Evolutionary conservation across 2,888 invertebrate genomes (phyloP).

Genomic region (Thecophora atra): DNA sequence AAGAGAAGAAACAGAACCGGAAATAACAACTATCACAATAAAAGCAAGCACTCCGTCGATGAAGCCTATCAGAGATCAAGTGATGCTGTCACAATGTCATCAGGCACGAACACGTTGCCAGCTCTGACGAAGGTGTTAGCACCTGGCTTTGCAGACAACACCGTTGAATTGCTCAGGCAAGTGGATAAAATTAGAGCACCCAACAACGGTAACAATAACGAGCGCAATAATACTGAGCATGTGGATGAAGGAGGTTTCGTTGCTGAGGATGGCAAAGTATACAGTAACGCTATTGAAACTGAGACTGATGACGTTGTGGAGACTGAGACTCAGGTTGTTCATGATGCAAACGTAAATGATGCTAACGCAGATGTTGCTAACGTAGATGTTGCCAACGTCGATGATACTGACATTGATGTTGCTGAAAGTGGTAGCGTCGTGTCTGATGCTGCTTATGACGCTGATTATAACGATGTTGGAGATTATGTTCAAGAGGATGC

Average conservation of each 20-base stretch:
- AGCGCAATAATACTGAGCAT: background rate
- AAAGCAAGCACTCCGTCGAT: background rate
- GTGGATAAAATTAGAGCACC: conserved; percentile 19
- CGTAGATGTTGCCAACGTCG: conserved; percentile 15
- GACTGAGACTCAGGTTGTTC: background rate
- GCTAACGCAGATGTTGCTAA: conserved; percentile 12
- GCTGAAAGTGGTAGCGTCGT: conserved; percentile 41
- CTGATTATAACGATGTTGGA: conserved; percentile 41
- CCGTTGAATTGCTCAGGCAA: conserved; percentile 16
- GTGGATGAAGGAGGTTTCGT: conserved; percentile 16
- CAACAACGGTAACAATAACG: conserved; percentile 9
- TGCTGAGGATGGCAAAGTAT: conserved; percentile 29
- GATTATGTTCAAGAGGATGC: no score
- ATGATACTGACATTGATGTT: conserved; percentile 31
- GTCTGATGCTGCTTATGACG: conserved; percentile 7
- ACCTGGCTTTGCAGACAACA: conserved; percentile 21
- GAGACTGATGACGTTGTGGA: conserved; percentile 42
- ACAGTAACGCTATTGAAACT: conserved; percentile 42
- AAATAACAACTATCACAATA: background rate
- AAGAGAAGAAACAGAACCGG: background rate
- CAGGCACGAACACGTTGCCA: background rate
- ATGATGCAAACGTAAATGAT: conserved; percentile 1
- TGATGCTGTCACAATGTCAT: background rate
- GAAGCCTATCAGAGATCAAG: conserved; percentile 2
- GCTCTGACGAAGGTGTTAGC: conserved; percentile 12